These are phyloP conservation scores for Mastomys coucha DNA, from an alignment of 2,113 vertebrate species.

Conservation along the genomic window DNA sequence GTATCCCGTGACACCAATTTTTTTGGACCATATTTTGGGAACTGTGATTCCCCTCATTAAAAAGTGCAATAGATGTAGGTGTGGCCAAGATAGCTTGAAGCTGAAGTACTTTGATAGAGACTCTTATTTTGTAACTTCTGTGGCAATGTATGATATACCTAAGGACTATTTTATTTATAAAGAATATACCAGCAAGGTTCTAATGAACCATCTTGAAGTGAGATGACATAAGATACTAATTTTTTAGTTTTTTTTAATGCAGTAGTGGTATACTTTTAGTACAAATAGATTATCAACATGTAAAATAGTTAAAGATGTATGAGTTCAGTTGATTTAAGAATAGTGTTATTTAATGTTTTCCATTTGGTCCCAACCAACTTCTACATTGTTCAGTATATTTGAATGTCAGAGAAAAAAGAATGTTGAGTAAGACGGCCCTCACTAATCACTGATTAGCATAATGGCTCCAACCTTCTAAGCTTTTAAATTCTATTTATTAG, in stretches of 20 bases:
- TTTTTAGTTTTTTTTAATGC: background rate
- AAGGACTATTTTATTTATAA: background rate
- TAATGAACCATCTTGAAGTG: background rate
- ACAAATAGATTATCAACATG: background rate
- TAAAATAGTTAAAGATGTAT: background rate
- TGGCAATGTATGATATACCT: background rate
- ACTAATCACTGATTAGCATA: slow-evolving; percentile 5
- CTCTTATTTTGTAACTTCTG: background rate
- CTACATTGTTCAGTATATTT: background rate
- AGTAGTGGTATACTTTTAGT: background rate
- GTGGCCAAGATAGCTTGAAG: background rate
- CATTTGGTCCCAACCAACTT: background rate
- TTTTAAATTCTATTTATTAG: background rate
- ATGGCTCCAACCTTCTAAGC: background rate
- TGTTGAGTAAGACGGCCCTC: background rate
- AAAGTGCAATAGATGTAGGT: background rate
- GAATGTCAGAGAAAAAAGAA: background rate
- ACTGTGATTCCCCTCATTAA: background rate
- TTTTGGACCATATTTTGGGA: background rate
- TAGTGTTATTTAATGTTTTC: background rate
- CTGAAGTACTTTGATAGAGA: background rate
- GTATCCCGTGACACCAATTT: background rate
- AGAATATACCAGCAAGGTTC: background rate
- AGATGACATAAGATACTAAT: background rate
- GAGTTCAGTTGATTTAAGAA: background rate